Percentiles rank a stretch among this genome's conserved stretches.
Evolutionary conservation across 2,888 invertebrate species (phyloP).

Genomic region (Erebia aethiops): DNA sequence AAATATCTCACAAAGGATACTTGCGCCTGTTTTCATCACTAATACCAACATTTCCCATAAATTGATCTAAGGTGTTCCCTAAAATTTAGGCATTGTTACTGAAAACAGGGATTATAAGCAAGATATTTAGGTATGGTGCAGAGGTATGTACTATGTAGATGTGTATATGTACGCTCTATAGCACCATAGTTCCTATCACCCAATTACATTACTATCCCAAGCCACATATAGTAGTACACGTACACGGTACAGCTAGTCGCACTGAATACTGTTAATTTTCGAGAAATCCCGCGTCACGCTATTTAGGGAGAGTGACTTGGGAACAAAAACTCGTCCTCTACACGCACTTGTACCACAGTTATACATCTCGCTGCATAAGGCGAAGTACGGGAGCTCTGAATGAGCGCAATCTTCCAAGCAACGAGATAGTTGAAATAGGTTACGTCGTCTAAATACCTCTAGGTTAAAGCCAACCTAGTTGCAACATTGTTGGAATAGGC

Average conservation of each 20-base stretch:
- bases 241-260: conserved; percentile 40
- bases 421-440: conserved; percentile 19
- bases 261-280: conserved; percentile 51
- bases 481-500: conserved; percentile 11
- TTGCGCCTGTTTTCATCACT: too few species aligned
- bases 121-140: too few species aligned
- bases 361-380: conserved; percentile 39
- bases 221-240: not conserved
- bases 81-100: too few species aligned
- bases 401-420: conserved; percentile 39
- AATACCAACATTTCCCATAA: too few species aligned
- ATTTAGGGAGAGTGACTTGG: conserved; percentile 42
- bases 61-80: too few species aligned
- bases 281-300: conserved; percentile 47
- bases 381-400: conserved; percentile 38
- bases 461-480: not conserved
- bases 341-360: conserved; percentile 15
- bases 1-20: too few species aligned
- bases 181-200: conserved; percentile 8
- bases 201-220: conserved; percentile 23
- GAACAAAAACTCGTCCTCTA: conserved; percentile 42
- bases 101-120: too few species aligned
- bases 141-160: too few species aligned
- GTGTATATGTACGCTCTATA: too few species aligned
- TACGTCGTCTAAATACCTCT: conserved; percentile 3